Evolutionary conservation across 2,888 invertebrate genomes (phyloP).

Genomic region (Melanchra persicariae): DNA sequence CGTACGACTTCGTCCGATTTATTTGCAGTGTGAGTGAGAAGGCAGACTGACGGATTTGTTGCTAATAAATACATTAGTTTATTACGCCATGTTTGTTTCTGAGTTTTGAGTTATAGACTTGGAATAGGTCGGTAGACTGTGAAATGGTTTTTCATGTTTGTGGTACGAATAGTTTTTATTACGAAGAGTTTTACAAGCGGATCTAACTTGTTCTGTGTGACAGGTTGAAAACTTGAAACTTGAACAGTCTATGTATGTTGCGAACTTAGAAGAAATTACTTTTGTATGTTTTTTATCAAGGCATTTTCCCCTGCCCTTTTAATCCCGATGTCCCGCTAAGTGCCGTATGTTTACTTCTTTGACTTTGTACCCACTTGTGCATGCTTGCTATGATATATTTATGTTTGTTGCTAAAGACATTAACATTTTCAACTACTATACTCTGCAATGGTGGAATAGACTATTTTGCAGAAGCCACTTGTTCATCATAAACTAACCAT

Average conservation of each 20-base stretch:
- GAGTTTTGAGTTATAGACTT: slow-evolving; percentile 39
- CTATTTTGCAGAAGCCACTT: neutral
- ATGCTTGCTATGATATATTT: neutral
- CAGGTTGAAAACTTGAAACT: neutral
- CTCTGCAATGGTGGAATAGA: neutral
- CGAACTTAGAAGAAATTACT: neutral
- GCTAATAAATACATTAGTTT: slow-evolving; percentile 73
- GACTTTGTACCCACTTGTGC: neutral
- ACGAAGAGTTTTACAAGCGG: slow-evolving; percentile 2
- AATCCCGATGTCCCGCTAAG: neutral
- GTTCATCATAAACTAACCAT: too few relatives aligned
- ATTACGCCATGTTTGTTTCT: slow-evolving; percentile 51
- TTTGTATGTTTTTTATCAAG: neutral
- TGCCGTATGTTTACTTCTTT: neutral
- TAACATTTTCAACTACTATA: neutral
- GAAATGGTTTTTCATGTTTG: slow-evolving; percentile 15
- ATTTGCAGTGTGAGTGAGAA: slow-evolving; percentile 76
- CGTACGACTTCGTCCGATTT: slow-evolving; percentile 71
- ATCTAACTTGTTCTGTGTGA: slow-evolving; percentile 14
- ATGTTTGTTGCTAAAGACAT: neutral
- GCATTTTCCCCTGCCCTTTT: neutral
- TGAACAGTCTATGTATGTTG: slow-evolving; percentile 5
- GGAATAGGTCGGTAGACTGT: slow-evolving; percentile 12
- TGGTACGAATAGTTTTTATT: slow-evolving; percentile 13
- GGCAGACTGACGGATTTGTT: slow-evolving; percentile 77